These are phyloP conservation scores for Microtus ochrogaster DNA, from an alignment of 2,113 vertebrate genomes.

Conservation along the genomic window DNA sequence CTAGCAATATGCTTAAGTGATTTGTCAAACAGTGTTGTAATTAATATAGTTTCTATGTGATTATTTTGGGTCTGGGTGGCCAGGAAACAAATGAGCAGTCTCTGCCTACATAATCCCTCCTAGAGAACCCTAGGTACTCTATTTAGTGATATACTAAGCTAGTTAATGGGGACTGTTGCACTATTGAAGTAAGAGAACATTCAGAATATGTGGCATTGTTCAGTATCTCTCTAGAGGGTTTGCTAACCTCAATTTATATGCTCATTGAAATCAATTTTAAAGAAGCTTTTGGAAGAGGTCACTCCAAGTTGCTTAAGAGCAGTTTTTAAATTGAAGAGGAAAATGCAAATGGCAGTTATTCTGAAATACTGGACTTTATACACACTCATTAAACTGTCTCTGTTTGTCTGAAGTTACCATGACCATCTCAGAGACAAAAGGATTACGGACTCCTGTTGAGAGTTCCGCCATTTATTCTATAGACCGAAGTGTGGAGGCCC, in stretches of 20 bases:
- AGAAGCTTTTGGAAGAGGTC: not conserved
- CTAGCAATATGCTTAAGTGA: no score
- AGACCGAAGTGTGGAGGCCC: not conserved
- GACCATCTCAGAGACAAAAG: not conserved
- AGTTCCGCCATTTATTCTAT: not conserved
- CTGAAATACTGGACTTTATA: not conserved
- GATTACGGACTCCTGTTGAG: not conserved
- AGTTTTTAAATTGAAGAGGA: not conserved
- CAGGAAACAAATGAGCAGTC: no score
- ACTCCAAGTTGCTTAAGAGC: not conserved
- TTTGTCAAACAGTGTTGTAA: no score
- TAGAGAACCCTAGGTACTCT: not conserved
- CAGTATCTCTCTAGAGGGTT: not conserved
- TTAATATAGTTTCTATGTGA: no score
- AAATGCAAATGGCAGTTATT: not conserved
- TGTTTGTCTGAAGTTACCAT: not conserved
- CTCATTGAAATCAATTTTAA: conserved; percentile 39
- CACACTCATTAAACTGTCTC: not conserved
- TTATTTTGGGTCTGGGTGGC: no score
- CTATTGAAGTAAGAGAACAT: not conserved
- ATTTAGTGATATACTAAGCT: not conserved
- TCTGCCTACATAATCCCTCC: no score
- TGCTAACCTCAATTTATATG: not conserved
- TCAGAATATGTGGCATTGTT: not conserved
- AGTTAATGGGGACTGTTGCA: not conserved